Base-by-base conservation (phyloP, 1,140 invertebrate species). In the Drosophila novamexicana region DNA sequence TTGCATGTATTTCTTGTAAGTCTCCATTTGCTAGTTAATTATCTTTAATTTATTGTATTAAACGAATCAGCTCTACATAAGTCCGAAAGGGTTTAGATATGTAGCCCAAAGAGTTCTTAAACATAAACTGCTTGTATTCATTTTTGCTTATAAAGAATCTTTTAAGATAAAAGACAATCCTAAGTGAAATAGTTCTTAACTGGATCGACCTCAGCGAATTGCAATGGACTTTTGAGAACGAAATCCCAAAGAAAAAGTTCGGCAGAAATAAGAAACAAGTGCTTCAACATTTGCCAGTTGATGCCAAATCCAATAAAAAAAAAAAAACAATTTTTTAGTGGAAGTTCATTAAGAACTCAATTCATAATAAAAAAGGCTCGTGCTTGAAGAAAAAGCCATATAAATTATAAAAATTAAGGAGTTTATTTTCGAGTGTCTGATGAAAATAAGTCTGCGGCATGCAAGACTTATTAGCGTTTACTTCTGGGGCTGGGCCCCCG, bases 361-460 rank as follows among this genome's bases (percentile, higher is more conserved):
- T 39, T 56, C n/a, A 1, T 5, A 29, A 1, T 5, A 29, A 29
- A 29, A 22, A 45, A 63, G 59, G 66, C 66, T 52, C 57, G 66
- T 52, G 66, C 58, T 6, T 54, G 34, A 18, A 54, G 10, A 6
- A 7, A 53, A 37, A 10, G 16, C 7, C 29, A 45, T 54, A 50
- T 64, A 22, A 59, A 58, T 58, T 54, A 36, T 40, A 40, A 14
- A 54, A 64, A 54, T 71, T 40, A 54, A 54, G 12, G 22, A 12
- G 45, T 58, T 65, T 75, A 64, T 71, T 75, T 70, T 45, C 65
- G 36, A 36, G 56, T 12, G 12, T n/a, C 42, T 54, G 67, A 53
- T 45, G 50, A 67, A 54, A 59, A 47, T 29, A n/a, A 22, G 64
- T 54, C 71, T 62, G 10, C 44, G 4, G 53, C 68, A 71, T 75